phyloP scores from a whole-genome alignment of 2,888 invertebrate genomes.

The Pilophorus perplexus region DNA sequence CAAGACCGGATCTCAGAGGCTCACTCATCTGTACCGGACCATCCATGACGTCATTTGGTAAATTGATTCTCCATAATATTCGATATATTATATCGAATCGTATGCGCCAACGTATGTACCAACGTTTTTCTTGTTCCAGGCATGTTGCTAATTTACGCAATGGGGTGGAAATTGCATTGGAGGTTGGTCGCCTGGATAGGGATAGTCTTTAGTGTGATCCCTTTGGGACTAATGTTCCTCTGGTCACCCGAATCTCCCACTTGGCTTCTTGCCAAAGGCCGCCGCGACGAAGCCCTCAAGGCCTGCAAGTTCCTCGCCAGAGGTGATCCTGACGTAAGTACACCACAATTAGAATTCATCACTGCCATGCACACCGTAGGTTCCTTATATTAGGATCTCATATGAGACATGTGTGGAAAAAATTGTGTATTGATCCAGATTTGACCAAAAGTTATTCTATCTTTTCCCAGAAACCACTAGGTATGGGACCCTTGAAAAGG shows the following conservation, averaged over 20 bases:
- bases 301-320: slow-evolving; percentile 54
- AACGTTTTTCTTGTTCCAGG: slow-evolving; percentile 51
- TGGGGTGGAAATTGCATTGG: slow-evolving; percentile 59
- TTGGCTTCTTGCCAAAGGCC: slow-evolving; percentile 60
- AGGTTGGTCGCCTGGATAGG: slow-evolving; percentile 59
- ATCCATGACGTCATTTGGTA: slow-evolving; percentile 60
- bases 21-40: slow-evolving; percentile 61
- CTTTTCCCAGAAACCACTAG: no score
- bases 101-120: background rate
- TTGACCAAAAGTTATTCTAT: no score
- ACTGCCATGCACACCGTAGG: no score
- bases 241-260: slow-evolving; percentile 59
- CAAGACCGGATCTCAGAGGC: slow-evolving; percentile 60
- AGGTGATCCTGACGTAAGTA: slow-evolving; percentile 47
- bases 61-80: background rate
- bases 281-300: slow-evolving; percentile 57
- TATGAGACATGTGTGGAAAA: no score
- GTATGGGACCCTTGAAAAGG: no score
- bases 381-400: no score
- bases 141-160: slow-evolving; percentile 59
- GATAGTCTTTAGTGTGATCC: slow-evolving; percentile 57
- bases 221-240: slow-evolving; percentile 55
- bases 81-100: no score
- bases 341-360: no score
- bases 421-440: no score